Evolutionary conservation across 2,113 vertebrate species (phyloP), one percentile per base, ranked within the genome.

Genomic region (Chloroceryle aenea): DNA sequence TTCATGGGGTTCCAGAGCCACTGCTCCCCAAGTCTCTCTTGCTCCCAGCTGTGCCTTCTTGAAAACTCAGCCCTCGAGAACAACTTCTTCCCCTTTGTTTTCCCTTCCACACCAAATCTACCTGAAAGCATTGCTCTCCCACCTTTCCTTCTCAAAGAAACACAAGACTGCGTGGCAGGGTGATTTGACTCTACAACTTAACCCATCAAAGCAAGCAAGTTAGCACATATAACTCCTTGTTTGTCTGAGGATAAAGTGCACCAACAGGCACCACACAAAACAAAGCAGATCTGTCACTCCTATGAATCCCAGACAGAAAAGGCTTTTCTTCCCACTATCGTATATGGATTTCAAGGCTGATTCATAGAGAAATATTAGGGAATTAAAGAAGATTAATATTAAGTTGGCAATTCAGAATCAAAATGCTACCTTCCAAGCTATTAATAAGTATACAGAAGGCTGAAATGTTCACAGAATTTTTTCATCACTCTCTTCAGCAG

Each of bases 201-300:
- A 80, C 40, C 29, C 43, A 66, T 11, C 20, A 55, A 66, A 87
- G 40, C 17, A 76, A 85, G 58, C 0, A 10, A 40, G 25, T 43
- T 67, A 92, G 86, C 45, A 73, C 59, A 86, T 52, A 73, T 26
- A 88, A 80, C 29, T 25, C 55, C 40, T 58, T 83, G 79, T 90
- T 45, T 50, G 4, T 71, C 26, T 61, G 32, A 62, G 59, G 59
- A 77, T 10, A 89, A 93, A 87, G 83, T 47, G 78, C 18, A 88
- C 87, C 71, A 91, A 90, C 85, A 89, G 85, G 87, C 87, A 93
- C 78, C 76, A 80, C 8, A 30, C 6, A 81, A 85, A 93, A 90
- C 90, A 94, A 92, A 90, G 79, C 26, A 16, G 21, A 84, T 88
- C 30, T 95, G 90, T 93, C 75, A 43, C n/a, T 34, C 19, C 74